phyloP scores from a whole-genome alignment of 2,888 invertebrate genomes.

The Lithodes maja region DNA sequence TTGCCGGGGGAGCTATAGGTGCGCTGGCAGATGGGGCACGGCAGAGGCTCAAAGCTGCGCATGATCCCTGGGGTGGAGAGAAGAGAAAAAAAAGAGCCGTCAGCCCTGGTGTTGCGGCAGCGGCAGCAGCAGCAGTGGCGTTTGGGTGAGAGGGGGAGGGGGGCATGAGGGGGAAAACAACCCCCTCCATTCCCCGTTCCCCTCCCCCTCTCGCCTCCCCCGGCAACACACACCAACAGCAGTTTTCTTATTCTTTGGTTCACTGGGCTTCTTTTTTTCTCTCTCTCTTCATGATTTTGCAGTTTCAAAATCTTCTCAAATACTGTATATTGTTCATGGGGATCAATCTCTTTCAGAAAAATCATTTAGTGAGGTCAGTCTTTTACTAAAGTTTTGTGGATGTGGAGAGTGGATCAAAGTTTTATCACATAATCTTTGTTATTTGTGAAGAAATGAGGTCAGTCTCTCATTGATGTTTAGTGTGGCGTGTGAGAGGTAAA shows the following conservation, averaged over 20 bases:
- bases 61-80: constrained; percentile 71
- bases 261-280: constrained; percentile 15
- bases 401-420: background rate
- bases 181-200: too few relatives aligned
- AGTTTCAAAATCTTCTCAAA: too few relatives aligned
- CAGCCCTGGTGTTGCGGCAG: constrained; percentile 68
- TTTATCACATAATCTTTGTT: background rate
- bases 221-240: constrained; percentile 61
- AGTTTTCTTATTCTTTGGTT: background rate
- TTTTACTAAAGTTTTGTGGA: background rate
- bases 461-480: background rate
- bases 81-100: constrained; percentile 70
- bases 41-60: constrained; percentile 77
- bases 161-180: too few relatives aligned
- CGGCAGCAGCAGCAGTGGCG: constrained; percentile 62
- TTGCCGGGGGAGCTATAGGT: constrained; percentile 82
- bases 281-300: background rate
- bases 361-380: background rate
- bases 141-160: constrained; percentile 55
- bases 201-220: constrained; percentile 42
- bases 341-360: background rate
- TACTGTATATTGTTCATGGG: too few relatives aligned
- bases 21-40: constrained; percentile 81
- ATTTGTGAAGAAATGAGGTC: background rate
- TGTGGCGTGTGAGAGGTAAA: background rate